Evolutionary conservation across 2,113 vertebrate species (phyloP).

Genomic region (Halcyon malimbica): DNA sequence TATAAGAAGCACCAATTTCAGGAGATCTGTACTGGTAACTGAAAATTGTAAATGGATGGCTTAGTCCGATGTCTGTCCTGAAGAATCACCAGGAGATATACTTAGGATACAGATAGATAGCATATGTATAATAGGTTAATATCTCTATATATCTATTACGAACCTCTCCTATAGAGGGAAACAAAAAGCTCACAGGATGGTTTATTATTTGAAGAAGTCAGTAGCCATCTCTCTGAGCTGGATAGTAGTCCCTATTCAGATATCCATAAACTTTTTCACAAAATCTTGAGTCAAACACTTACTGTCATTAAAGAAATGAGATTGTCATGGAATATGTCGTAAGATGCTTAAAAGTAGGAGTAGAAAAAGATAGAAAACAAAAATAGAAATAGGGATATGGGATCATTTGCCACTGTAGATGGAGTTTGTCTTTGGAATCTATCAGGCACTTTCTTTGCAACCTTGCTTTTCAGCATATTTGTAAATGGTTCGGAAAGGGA

Average conservation of each 20-base stretch:
- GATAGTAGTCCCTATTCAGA: not conserved
- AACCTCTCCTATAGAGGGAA: not conserved
- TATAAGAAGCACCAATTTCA: not conserved
- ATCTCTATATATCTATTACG: not conserved
- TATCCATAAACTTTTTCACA: not conserved
- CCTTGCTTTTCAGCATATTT: constrained; percentile 9
- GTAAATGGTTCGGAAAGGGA: not conserved
- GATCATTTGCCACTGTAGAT: not conserved
- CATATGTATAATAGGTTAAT: not conserved
- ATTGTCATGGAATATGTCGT: not conserved
- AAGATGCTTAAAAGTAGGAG: not conserved
- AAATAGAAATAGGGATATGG: not conserved
- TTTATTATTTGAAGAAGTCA: not conserved
- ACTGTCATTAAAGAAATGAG: not conserved
- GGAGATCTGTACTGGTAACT: not conserved
- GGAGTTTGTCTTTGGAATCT: not conserved
- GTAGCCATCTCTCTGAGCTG: not conserved
- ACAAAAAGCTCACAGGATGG: not conserved
- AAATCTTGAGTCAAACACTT: not conserved
- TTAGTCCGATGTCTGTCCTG: not conserved
- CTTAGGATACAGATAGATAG: not conserved
- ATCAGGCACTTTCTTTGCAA: not conserved
- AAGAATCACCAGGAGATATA: not conserved
- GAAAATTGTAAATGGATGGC: not conserved
- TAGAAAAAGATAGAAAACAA: not conserved